Base-by-base conservation (phyloP, 2,888 invertebrate species). In the Thecophora atra region DNA sequence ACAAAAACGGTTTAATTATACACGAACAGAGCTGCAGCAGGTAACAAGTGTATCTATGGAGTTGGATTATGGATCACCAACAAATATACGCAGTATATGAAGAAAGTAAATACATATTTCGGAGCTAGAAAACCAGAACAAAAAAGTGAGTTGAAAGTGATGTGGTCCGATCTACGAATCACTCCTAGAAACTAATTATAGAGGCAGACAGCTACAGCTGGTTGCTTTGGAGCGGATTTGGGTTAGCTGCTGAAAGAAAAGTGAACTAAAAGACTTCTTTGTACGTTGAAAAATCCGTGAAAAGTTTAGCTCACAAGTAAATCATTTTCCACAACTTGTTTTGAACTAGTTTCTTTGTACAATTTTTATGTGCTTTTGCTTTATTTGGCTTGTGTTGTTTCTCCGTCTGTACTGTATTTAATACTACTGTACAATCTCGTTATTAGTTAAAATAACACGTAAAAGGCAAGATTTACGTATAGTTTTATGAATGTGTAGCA, bases 61-160 rank as follows among this genome's bases (percentile, higher is more conserved):
- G 15, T 30, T 56, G 42, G 42, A 66, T 65, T 71, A 66, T 67
- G 67, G 67, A 60, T 67, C 62, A 62, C 51, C 37, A 37, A 37
- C 11, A 37, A 6, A 30, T 30, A n/a, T n/a, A n/a, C n/a, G n/a
- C n/a, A n/a, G 30, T 30, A 30, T 30, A 30, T 72, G 60, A 72
- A 52, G 67, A 47, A 60, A 62, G 24, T n/a, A n/a, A n/a, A n/a
- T 26, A 52, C 62, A 60, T 13, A 37, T 30, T 67, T 67, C 67
- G 19, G 28, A 37, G n/a, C 17, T 21, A 70, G 63, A 17, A 42
- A 68, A 52, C 60, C 28, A 28, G 47, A 63, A 30, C 17, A 28
- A 26, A 72, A 67, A 37, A 54, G 72, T 72, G 62, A 72, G 72
- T 72, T 65, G 6, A 17, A 6, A 47, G 47, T n/a, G 28, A 58